These are phyloP conservation scores for Eospalax fontanierii DNA, from an alignment of 2,797 vertebrate species.

Conservation along the genomic window DNA sequence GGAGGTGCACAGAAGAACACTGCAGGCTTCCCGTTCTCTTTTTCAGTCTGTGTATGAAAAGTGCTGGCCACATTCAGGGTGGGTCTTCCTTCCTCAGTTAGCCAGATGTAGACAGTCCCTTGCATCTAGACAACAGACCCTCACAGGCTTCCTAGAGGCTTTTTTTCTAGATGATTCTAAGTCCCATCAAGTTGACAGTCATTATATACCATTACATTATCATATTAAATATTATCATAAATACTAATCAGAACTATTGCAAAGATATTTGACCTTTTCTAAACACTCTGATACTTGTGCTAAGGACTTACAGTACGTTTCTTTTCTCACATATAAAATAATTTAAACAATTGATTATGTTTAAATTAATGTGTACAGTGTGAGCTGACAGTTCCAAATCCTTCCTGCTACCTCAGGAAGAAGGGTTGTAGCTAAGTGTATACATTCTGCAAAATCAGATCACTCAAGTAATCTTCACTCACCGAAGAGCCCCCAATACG, in stretches of 20 bases:
- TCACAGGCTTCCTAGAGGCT: background rate
- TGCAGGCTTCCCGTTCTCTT: background rate
- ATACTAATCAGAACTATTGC: slow-evolving; percentile 27
- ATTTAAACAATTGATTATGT: background rate
- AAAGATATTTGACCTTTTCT: background rate
- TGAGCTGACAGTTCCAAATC: too few relatives aligned
- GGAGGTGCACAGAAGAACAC: too few relatives aligned
- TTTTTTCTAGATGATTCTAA: background rate
- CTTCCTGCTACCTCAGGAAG: background rate
- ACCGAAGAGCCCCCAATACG: background rate
- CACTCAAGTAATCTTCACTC: background rate
- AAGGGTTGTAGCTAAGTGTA: background rate
- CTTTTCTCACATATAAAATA: background rate
- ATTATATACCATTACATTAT: background rate
- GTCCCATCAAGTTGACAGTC: background rate
- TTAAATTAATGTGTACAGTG: background rate
- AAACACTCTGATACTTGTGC: background rate
- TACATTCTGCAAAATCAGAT: background rate
- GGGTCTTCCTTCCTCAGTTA: background rate
- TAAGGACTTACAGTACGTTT: background rate
- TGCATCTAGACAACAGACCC: too few relatives aligned
- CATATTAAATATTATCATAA: background rate
- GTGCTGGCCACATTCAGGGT: background rate
- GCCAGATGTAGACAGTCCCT: background rate
- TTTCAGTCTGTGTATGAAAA: background rate